Conservation (phyloP, 2,888 invertebrate species). For the Nephrocerus scutellatus region DNA sequence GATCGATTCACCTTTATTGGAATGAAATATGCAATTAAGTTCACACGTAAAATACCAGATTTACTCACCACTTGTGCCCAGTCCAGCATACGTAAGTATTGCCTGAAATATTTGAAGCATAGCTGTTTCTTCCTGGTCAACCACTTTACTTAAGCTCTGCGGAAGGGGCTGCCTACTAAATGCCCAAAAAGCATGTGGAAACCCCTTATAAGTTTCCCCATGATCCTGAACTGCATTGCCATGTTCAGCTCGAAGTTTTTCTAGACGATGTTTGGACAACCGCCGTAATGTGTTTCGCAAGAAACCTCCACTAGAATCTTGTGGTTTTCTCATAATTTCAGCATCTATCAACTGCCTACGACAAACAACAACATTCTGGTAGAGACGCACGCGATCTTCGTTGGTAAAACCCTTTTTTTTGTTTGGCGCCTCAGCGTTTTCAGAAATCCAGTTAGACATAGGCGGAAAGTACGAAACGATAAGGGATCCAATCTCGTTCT, state of each 20-base stretch:
- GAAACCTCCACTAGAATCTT: conserved; percentile 78
- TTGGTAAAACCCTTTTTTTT: conserved; percentile 69
- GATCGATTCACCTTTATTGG: conserved; percentile 53
- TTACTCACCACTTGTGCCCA: conserved; percentile 57
- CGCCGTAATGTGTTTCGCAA: conserved; percentile 80
- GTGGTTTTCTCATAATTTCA: conserved; percentile 73
- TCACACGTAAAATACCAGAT: conserved; percentile 34
- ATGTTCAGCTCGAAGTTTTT: conserved; percentile 65
- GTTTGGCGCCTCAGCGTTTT: conserved; percentile 60
- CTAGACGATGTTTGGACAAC: conserved; percentile 76
- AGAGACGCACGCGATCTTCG: conserved; percentile 78
- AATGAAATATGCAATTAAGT: conserved; percentile 1
- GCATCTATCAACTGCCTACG: conserved; percentile 76
- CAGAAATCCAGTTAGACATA: conserved; percentile 74
- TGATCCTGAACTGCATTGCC: conserved; percentile 58
- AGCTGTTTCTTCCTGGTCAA: conserved; percentile 79
- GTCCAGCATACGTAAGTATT: conserved; percentile 81
- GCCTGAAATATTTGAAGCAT: conserved; percentile 83
- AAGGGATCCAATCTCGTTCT: conserved; percentile 85
- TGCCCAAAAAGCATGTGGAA: conserved; percentile 82
- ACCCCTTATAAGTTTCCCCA: conserved; percentile 81
- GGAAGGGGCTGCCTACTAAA: conserved; percentile 74
- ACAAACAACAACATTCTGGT: conserved; percentile 79
- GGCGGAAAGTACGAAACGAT: conserved; percentile 87
- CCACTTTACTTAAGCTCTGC: conserved; percentile 76